Base-by-base conservation (phyloP, 2,113 vertebrate species). In the Phylloscopus trochilus region DNA sequence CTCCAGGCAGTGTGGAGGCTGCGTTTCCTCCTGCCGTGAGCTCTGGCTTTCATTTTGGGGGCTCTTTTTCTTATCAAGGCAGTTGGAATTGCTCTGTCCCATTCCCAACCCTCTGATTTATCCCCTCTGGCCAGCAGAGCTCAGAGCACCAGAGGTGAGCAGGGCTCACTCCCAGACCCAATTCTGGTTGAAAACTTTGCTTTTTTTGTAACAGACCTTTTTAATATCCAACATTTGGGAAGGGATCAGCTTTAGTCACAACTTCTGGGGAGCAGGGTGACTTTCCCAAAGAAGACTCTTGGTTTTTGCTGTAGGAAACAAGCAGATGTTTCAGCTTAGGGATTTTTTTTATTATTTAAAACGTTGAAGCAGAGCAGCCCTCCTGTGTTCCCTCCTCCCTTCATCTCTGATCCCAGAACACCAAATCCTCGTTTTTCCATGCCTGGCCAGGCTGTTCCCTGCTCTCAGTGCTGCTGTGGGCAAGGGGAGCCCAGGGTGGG, bases 401-500 rank as follows among this genome's bases (percentile, higher is more conserved):
- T 41, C 4, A 4, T 35, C 77, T 31, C 62, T 76, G 51, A 10
- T 18, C 55, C 69, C 4, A 0, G 15, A 75, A 3, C 27, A 66
- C n/a, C 52, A 39, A 69, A 23, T 37, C 30, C 15, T 43, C 3
- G 0, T 39, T 66, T 51, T 21, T 66, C n/a, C 4, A 0, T 11
- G 10, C 20, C 39, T 1, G 1, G 7, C 33, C 6, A 8, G 52
- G 77, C 27, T 74, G 9, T 75, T 67, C 46, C 69, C 46, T 44
- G 26, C 16, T 60, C 13, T 59, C 0, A 0, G 8, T 58, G 76
- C 76, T 88, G 31, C 51, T 5, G 1, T 4, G 10, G 35, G 24
- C 3, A 2, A 13, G 26, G 26, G 26, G 62, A 85, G 10, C 67
- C 52, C 33, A 52, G 23, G 46, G 16, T 74, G 53, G 69, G 39